phyloP scores from a whole-genome alignment of 2,888 invertebrate species.

The Prionchulus punctatus region DNA sequence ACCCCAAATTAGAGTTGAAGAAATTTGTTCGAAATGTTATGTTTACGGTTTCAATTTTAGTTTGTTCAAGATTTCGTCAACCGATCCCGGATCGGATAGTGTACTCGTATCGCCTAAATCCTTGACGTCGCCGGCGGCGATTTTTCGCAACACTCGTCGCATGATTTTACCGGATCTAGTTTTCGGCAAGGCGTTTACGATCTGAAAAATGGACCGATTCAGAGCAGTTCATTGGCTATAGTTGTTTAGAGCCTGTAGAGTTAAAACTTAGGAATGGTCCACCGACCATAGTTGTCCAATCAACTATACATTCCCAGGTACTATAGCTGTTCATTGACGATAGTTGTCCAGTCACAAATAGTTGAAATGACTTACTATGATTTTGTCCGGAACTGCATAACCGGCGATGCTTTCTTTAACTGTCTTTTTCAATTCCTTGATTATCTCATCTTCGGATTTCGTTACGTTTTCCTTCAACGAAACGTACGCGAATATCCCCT shows the following conservation, averaged over 20 bases:
- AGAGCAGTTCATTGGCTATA: no score
- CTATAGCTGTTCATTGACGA: no score
- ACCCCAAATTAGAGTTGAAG: no score
- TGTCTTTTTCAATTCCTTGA: slow-evolving; percentile 25
- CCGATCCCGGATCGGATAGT: slow-evolving; percentile 32
- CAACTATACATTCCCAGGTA: no score
- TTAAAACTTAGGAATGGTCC: no score
- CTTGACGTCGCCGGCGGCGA: slow-evolving; percentile 33
- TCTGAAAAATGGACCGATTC: slow-evolving; percentile 21
- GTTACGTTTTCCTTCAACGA: slow-evolving; percentile 28
- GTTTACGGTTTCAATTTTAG: slow-evolving; percentile 14
- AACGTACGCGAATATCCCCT: slow-evolving; percentile 40
- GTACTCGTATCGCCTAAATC: slow-evolving; percentile 34
- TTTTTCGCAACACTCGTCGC: slow-evolving; percentile 39
- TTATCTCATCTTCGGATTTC: slow-evolving; percentile 21
- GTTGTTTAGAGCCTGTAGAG: no score
- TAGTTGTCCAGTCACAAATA: no score
- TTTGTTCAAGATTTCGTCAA: slow-evolving; percentile 25
- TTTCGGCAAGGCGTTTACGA: slow-evolving; percentile 35
- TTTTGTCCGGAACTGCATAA: slow-evolving; percentile 39
- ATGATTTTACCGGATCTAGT: slow-evolving; percentile 42
- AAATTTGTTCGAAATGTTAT: no score
- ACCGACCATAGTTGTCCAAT: no score
- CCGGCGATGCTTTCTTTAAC: slow-evolving; percentile 35
- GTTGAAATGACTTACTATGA: slow-evolving; percentile 31